phyloP scores from a whole-genome alignment of 2,113 vertebrate species.

The Psophia crepitans region DNA sequence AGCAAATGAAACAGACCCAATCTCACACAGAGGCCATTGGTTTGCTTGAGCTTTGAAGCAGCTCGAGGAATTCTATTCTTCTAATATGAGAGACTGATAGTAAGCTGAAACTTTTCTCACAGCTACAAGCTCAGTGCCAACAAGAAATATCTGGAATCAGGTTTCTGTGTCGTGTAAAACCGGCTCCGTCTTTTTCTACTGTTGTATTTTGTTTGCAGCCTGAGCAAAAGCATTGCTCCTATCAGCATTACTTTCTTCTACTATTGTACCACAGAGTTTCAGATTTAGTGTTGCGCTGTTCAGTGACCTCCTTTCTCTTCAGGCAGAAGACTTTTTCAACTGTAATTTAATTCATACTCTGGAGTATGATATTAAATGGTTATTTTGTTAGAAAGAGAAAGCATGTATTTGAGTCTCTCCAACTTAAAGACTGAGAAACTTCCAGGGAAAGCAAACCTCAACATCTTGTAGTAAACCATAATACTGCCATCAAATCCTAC shows the following conservation, averaged over 20 bases:
- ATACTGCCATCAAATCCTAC: neutral
- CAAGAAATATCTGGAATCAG: neutral
- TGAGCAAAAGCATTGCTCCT: neutral
- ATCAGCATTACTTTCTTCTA: neutral
- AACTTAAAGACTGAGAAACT: neutral
- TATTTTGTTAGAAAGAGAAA: neutral
- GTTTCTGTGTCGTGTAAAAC: neutral
- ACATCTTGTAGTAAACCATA: neutral
- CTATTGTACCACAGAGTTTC: neutral
- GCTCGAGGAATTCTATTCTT: neutral
- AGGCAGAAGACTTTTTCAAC: neutral
- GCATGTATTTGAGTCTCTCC: neutral
- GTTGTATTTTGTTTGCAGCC: neutral
- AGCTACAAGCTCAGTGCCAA: neutral
- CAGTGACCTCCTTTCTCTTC: neutral
- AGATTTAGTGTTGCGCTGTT: neutral
- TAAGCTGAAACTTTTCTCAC: neutral
- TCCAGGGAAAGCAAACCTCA: neutral
- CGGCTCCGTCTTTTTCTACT: neutral
- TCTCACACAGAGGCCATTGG: neutral
- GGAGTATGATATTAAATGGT: neutral
- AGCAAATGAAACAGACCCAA: neutral
- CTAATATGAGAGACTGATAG: neutral
- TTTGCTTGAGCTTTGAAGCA: neutral
- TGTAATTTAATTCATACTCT: neutral